Base-by-base conservation (phyloP, 2,113 vertebrate genomes). In the Mustela lutreola region DNA sequence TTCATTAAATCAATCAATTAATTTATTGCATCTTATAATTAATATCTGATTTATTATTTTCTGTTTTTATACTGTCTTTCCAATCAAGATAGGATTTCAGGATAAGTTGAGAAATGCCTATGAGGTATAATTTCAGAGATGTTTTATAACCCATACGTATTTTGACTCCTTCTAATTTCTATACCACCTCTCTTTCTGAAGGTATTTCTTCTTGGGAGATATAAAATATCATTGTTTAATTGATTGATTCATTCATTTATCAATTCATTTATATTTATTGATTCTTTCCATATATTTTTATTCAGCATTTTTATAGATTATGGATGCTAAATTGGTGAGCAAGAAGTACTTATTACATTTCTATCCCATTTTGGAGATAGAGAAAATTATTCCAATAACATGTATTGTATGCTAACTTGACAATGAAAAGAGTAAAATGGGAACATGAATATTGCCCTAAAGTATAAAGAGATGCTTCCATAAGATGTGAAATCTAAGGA, bases 1-100 rank as follows among this genome's bases (percentile, higher is more conserved):
- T 58, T 63, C 21, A 65, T 65, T 63, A 82, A 82, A 94, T 94
- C 8, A 39, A 95, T 70, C 45, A 96, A 83, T 87, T 96, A 95
- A 22, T 79, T 97, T 42, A 24, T 53, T 89, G 1, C 63, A 70
- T 82, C 73, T 93, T 93, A 53, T 65, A 92, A 85, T 95, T 91
- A 93, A 16, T 58, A 11, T 14, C 56, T 73, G 73, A 76, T 50
- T 73, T 22, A 31, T 90, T 91, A 70, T 89, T 86, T 93, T 9
- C 8, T 42, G 12, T 79, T 65, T 81, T 10, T 70, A 5, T 39
- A 48, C 12, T 94, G 3, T 73, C 71, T 80, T 81, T 94, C 62
- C 42, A 95, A 67, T 11, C 31, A 93, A 6, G 12, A 1, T 73
- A 73, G 65, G 21, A 75, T 65, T 88, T 93, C 60, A 24, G 53